Percentiles rank a stretch among this genome's conserved stretches.
Evolutionary conservation across 2,888 invertebrate genomes (phyloP).

Genomic region (Erebia epiphron): DNA sequence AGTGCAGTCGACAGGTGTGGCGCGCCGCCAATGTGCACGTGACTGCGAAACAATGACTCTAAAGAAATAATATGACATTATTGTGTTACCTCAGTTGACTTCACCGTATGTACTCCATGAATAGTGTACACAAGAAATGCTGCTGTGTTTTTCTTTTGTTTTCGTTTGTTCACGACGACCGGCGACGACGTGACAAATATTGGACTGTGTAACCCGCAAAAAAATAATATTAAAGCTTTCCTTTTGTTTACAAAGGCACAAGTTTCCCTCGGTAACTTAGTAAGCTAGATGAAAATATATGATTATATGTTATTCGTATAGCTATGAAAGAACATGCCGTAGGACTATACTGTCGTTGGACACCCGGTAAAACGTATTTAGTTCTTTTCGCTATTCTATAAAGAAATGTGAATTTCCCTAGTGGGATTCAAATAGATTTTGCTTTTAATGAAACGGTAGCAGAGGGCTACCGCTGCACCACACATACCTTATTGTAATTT

Average conservation of each 20-base stretch:
- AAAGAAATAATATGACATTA: slow-evolving; percentile 39
- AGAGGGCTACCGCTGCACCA: no score
- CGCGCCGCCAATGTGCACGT: slow-evolving; percentile 58
- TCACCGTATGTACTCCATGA: slow-evolving; percentile 27
- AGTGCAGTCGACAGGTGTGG: slow-evolving; percentile 66
- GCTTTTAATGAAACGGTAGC: no score
- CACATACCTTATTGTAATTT: no score
- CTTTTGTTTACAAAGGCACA: neutral
- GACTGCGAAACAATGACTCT: slow-evolving; percentile 63
- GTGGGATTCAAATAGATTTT: no score
- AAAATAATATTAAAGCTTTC: neutral
- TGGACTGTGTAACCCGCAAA: neutral
- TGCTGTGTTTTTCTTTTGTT: slow-evolving; percentile 14
- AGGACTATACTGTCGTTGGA: no score
- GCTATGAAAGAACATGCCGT: neutral
- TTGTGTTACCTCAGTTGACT: slow-evolving; percentile 36
- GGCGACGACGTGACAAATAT: slow-evolving; percentile 12
- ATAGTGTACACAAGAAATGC: slow-evolving; percentile 25
- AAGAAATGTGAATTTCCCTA: no score
- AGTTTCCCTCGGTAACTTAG: neutral
- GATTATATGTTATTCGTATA: neutral
- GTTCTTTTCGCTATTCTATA: no score
- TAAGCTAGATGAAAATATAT: neutral
- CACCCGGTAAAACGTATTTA: no score
- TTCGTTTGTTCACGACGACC: slow-evolving; percentile 1